Conservation (phyloP, 2,888 invertebrate species). For the Elmis aenea region DNA sequence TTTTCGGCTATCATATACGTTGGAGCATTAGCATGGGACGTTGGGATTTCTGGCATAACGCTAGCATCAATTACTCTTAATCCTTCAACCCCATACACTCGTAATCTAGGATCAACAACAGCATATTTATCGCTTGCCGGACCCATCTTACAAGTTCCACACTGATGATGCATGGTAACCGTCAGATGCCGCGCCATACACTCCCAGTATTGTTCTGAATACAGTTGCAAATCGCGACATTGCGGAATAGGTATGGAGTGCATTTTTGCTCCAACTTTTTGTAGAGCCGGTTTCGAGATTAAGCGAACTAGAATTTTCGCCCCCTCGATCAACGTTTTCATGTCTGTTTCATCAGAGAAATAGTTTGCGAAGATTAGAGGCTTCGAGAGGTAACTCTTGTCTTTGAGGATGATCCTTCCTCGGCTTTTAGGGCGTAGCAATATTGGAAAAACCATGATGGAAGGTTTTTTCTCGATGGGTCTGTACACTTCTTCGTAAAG, state of each 20-base stretch:
- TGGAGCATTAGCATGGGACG: slow-evolving; percentile 73
- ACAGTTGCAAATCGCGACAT: slow-evolving; percentile 55
- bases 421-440: slow-evolving; percentile 69
- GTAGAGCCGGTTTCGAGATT: slow-evolving; percentile 54
- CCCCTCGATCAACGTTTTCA: slow-evolving; percentile 69
- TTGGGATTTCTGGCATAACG: slow-evolving; percentile 71
- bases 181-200: slow-evolving; percentile 63
- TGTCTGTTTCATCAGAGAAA: slow-evolving; percentile 65
- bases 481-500: slow-evolving; percentile 55
- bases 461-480: slow-evolving; percentile 50
- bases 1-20: slow-evolving; percentile 79
- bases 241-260: slow-evolving; percentile 57
- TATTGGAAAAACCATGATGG: slow-evolving; percentile 69
- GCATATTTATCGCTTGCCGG: slow-evolving; percentile 51
- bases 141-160: slow-evolving; percentile 65
- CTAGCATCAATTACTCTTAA: slow-evolving; percentile 73
- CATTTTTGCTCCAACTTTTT: slow-evolving; percentile 53
- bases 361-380: slow-evolving; percentile 81
- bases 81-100: slow-evolving; percentile 61
- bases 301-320: slow-evolving; percentile 59
- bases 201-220: slow-evolving; percentile 62
- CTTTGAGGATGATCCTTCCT: slow-evolving; percentile 66
- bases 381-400: slow-evolving; percentile 66
- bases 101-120: slow-evolving; percentile 59
- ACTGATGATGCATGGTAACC: slow-evolving; percentile 65